phyloP scores from a whole-genome alignment of 1,140 invertebrate species.

The Tigriopus japonicus region DNA sequence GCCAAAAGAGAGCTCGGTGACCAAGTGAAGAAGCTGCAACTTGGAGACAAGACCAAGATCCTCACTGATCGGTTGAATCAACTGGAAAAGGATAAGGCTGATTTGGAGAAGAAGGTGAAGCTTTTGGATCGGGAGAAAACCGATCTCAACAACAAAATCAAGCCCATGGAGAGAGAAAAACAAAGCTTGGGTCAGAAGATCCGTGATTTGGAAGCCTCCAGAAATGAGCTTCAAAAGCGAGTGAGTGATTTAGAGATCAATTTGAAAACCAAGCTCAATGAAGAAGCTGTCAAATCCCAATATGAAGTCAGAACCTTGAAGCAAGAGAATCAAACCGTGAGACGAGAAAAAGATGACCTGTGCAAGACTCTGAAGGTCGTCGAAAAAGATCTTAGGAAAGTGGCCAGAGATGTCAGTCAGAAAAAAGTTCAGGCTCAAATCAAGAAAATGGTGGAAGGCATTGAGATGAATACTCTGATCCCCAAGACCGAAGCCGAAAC shows the following conservation, averaged over 20 bases:
- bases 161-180: background rate
- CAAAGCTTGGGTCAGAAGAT: background rate
- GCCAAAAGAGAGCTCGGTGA: no score
- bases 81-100: background rate
- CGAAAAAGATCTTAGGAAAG: conserved; percentile 4
- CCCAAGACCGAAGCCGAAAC: background rate
- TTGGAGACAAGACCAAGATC: background rate
- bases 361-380: background rate
- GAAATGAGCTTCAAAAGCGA: background rate
- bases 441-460: background rate
- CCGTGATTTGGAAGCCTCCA: background rate
- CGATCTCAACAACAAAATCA: background rate
- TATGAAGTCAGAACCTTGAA: background rate
- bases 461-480: background rate
- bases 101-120: conserved; percentile 1
- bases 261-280: background rate
- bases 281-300: background rate
- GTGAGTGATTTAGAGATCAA: background rate
- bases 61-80: background rate
- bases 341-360: background rate
- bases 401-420: background rate
- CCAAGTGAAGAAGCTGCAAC: background rate
- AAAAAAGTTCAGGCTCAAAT: background rate
- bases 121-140: background rate
- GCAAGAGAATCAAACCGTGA: background rate